Evolutionary conservation across 2,888 invertebrate species (phyloP).

Genomic region (Sarcophaga caerulescens): DNA sequence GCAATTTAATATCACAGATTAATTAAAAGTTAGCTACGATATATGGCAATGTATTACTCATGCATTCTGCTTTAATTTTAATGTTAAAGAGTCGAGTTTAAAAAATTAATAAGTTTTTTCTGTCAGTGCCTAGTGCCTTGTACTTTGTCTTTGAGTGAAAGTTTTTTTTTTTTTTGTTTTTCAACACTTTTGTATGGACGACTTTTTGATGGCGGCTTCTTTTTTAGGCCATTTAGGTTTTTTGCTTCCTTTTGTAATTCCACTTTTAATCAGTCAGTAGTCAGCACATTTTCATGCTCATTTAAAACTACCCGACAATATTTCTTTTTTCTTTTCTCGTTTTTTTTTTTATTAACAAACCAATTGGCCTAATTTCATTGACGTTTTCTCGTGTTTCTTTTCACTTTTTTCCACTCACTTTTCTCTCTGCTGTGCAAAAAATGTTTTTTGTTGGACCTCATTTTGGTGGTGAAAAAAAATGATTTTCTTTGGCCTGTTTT

Average conservation of each 20-base stretch:
- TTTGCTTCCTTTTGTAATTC: background rate
- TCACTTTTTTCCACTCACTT: background rate
- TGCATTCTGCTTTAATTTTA: too few species aligned
- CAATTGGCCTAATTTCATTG: conserved; percentile 64
- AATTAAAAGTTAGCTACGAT: too few species aligned
- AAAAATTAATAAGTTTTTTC: background rate
- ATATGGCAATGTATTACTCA: too few species aligned
- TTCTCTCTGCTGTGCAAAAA: conserved; percentile 3
- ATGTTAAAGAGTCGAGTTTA: too few species aligned
- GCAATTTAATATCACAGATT: too few species aligned
- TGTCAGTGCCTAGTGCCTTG: background rate
- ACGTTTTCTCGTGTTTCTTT: background rate
- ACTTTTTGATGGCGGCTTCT: too few species aligned
- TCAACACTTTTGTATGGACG: too few species aligned
- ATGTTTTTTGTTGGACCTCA: background rate
- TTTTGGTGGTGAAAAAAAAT: conserved; percentile 16
- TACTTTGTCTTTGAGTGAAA: background rate
- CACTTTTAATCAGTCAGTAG: background rate
- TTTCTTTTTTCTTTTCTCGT: too few species aligned
- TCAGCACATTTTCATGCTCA: background rate
- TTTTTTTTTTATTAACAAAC: conserved; percentile 56
- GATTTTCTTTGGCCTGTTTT: conserved; percentile 8
- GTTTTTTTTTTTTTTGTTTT: background rate
- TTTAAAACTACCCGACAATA: background rate
- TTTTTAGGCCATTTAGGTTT: background rate